These are phyloP conservation scores for Cecidostiba fungosa DNA, from an alignment of 2,888 invertebrate genomes.

Conservation along the genomic window DNA sequence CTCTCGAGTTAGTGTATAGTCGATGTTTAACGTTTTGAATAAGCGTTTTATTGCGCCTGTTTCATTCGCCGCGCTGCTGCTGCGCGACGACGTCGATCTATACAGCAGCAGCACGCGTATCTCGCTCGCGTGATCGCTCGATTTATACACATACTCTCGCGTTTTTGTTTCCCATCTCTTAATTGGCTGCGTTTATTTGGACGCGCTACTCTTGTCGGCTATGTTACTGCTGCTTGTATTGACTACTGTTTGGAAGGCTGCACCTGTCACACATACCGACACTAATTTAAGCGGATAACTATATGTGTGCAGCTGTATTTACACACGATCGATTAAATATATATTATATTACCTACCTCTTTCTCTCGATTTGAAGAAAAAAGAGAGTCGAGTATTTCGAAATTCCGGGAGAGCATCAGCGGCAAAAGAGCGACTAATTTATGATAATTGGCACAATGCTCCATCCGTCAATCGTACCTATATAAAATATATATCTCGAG, in stretches of 20 bases:
- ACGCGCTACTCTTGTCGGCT: neutral
- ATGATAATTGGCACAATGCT: neutral
- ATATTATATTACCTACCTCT: neutral
- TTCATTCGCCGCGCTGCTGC: slow-evolving; percentile 8
- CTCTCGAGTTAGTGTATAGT: too few relatives aligned
- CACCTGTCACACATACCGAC: neutral
- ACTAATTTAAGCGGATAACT: neutral
- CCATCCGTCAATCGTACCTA: neutral
- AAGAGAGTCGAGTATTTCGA: neutral
- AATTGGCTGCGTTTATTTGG: slow-evolving; percentile 2
- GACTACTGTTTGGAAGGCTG: neutral
- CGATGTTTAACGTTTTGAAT: slow-evolving; percentile 37
- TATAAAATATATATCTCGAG: neutral
- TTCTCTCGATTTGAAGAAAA: neutral
- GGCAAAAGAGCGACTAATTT: neutral
- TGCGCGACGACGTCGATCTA: neutral
- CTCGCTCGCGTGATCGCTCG: neutral
- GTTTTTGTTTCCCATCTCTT: neutral
- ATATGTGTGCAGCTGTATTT: neutral
- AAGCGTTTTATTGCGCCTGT: slow-evolving; percentile 33
- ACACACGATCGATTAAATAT: neutral
- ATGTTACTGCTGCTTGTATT: too few relatives aligned
- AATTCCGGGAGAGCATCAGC: neutral
- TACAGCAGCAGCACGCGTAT: neutral
- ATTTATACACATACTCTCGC: neutral